A percentile compares a stretch with the other conserved stretches of the same genome.
Conservation (phyloP, 2,113 vertebrate species). For the Microtus ochrogaster region DNA sequence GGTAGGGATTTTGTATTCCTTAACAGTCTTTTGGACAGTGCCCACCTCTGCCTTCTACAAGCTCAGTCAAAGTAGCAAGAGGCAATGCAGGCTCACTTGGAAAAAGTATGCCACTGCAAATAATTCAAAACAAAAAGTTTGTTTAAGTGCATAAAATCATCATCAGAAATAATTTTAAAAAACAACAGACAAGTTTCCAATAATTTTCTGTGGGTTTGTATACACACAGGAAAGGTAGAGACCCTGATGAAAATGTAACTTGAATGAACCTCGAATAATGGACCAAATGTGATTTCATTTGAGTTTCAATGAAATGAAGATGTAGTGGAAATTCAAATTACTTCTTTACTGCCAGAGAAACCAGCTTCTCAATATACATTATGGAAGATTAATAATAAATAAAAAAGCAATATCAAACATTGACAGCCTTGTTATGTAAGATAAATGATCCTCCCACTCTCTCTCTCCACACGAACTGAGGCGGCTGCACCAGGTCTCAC, state of each 20-base stretch:
- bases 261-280: not conserved
- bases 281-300: not conserved
- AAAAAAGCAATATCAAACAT: not conserved
- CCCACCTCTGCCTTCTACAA: not conserved
- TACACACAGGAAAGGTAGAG: not conserved
- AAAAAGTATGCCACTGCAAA: not conserved
- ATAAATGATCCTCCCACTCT: not conserved
- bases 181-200: not conserved
- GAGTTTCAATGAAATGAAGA: not conserved
- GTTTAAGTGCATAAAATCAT: not conserved
- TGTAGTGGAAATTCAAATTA: not conserved
- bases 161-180: slow-evolving; percentile 12
- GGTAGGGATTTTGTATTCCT: not conserved
- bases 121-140: not conserved
- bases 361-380: not conserved
- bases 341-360: not conserved
- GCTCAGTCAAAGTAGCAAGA: too few relatives aligned
- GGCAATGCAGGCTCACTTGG: not conserved
- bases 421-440: not conserved
- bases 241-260: not conserved
- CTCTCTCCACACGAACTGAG: not conserved
- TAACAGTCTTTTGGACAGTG: not conserved
- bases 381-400: not conserved
- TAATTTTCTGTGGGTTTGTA: not conserved
- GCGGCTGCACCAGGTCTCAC: too few relatives aligned